phyloP scores from a whole-genome alignment of 2,113 vertebrate species.

The Prietella phreatophila region DNA sequence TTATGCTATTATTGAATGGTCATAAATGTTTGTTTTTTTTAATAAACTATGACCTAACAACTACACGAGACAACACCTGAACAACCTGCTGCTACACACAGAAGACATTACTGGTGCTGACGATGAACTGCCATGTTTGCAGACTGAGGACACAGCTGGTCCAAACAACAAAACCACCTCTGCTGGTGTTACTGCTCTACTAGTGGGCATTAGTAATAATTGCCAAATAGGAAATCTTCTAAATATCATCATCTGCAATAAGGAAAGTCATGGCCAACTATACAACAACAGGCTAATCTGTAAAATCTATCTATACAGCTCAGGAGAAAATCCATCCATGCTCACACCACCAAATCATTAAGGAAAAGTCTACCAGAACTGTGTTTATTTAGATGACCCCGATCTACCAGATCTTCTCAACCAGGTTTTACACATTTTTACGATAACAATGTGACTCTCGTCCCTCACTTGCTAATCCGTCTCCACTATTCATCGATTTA shows the following conservation, averaged over 20 bases:
- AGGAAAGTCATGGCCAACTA: neutral
- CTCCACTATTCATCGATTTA: neutral
- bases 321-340: neutral
- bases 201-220: neutral
- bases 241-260: neutral
- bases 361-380: neutral
- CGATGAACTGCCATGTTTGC: neutral
- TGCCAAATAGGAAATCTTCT: neutral
- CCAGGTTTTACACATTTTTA: neutral
- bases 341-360: neutral
- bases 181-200: neutral
- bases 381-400: neutral
- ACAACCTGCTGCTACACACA: neutral
- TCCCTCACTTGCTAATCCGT: neutral
- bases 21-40: neutral
- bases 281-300: neutral
- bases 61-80: neutral
- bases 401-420: neutral
- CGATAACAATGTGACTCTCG: neutral
- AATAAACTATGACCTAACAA: neutral
- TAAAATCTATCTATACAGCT: neutral
- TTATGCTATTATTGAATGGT: neutral
- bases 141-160: neutral
- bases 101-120: too few relatives aligned
- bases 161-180: neutral